Evolutionary conservation across 1,140 invertebrate species (phyloP), one percentile per base, ranked within the genome.

Genomic region (Matsumurasca onukii): DNA sequence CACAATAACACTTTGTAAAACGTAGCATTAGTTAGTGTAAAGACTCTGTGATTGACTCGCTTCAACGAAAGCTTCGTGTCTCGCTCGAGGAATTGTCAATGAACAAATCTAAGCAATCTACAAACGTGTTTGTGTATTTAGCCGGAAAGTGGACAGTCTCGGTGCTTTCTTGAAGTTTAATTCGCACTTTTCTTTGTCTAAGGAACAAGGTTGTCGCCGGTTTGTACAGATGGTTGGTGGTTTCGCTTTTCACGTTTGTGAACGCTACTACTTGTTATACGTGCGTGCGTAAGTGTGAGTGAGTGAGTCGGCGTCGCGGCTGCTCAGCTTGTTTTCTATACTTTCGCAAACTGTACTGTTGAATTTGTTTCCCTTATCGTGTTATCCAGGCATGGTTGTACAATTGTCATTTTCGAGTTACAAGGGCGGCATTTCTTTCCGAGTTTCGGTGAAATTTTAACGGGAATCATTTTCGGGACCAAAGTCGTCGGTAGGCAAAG

Each of bases 351-450:
- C 55, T 3, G 55, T 59, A 13, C 30, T 59, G 55, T 59, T 59
- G 30, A 9, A 27, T 29, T 59, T 59, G 55, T 59, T 59, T 59
- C n/a, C 55, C 55, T 29, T 59, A 22, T 59, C 55, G 25, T 59
- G 55, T 59, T 59, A 59, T 59, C 25, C n/a, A 9, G 55, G 55
- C 55, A 59, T 59, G 55, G 55, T 59, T 59, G 55, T 59, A 59
- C 55, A 59, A 59, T 59, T 52, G 25, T n/a, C 20, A 20, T 52
- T 59, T 51, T 9, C 49, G 3, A 12, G 49, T 12, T 3, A 51
- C n/a, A 51, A 51, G 24, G 3, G 49, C n/a, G n/a, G n/a, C n/a
- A n/a, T n/a, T n/a, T n/a, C n/a, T n/a, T n/a, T n/a, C n/a, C n/a
- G n/a, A n/a, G n/a, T n/a, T n/a, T n/a, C n/a, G n/a, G n/a, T n/a